Conservation (phyloP, 2,888 invertebrate species). For the Ypsolopha sequella region DNA sequence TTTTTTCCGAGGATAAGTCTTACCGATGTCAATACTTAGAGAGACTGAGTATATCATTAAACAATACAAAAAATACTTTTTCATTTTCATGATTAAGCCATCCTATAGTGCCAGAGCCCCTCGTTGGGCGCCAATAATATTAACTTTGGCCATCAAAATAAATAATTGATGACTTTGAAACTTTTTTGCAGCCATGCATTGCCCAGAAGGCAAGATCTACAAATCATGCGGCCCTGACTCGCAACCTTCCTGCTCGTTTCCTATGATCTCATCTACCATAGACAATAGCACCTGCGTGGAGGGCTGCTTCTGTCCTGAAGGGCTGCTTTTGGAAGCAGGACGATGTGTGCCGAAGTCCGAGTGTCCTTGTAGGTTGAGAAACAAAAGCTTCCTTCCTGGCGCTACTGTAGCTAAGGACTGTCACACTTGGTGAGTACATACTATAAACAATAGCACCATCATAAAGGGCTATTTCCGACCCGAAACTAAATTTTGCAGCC, state of each 20-base stretch:
- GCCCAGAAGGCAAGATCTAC: conserved; percentile 82
- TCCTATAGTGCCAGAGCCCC: no score
- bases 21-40: no score
- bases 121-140: no score
- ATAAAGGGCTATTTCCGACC: neutral
- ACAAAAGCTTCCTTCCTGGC: conserved; percentile 79
- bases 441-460: no score
- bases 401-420: conserved; percentile 81
- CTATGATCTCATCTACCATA: conserved; percentile 22
- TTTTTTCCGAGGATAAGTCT: no score
- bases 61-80: no score
- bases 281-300: conserved; percentile 77
- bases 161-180: neutral
- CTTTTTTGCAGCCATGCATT: conserved; percentile 75
- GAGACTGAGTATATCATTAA: no score
- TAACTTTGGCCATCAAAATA: no score
- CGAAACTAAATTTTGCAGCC: neutral
- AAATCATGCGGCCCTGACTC: conserved; percentile 81
- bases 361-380: conserved; percentile 86
- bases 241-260: conserved; percentile 80
- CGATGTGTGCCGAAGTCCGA: conserved; percentile 77
- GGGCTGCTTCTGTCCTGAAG: conserved; percentile 90
- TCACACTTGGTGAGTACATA: conserved; percentile 78
- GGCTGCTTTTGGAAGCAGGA: conserved; percentile 80
- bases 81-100: no score